Base-by-base conservation (phyloP, 1,140 invertebrate genomes). In the Cyrtorhinus lividipennis region DNA sequence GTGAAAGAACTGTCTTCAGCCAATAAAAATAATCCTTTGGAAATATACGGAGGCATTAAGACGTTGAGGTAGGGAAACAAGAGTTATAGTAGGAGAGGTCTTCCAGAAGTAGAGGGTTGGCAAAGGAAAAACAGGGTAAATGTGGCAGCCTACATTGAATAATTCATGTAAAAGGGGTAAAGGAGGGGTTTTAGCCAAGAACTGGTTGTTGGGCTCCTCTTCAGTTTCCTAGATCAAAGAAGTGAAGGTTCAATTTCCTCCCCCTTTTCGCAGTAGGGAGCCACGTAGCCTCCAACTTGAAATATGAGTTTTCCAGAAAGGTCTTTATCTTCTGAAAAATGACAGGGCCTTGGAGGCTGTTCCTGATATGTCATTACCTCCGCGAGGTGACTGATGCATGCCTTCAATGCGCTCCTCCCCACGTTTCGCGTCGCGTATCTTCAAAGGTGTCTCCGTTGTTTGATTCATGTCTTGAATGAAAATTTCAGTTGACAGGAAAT, bases 1-100 rank as follows among this genome's bases (percentile, higher is more conserved):
- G 8, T 10, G 18, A 12, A 15, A 53, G 48, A 53, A 53, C 48
- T 53, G 48, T 53, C 48, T 53, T 13, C 48, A 53, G 48, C 48
- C 48, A 53, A 53, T 53, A 53, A 53, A 53, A 53, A 53, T 53
- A 53, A 53, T 53, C 48, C 48, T 53, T 53, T 53, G 48, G 20
- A 53, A 53, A 53, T 53, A 53, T 53, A 53, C 48, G 48, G 20
- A 20, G 48, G 20, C 48, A 53, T 53, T 53, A 53, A 53, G 48
- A 53, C 20, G 48, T 53, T 13, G 18, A 53, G 48, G 48, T 53
- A 20, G 48, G 48, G 48, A 53, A 53, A 53, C 48, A 53, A 53
- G 48, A 53, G 48, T 53, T 53, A 53, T 53, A 53, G n/a, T n/a
- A n/a, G 3, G 12, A 38, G 48, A 20, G 48, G 8, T 20, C 48